phyloP scores from a whole-genome alignment of 2,113 vertebrate genomes.

The Stegostoma tigrinum region DNA sequence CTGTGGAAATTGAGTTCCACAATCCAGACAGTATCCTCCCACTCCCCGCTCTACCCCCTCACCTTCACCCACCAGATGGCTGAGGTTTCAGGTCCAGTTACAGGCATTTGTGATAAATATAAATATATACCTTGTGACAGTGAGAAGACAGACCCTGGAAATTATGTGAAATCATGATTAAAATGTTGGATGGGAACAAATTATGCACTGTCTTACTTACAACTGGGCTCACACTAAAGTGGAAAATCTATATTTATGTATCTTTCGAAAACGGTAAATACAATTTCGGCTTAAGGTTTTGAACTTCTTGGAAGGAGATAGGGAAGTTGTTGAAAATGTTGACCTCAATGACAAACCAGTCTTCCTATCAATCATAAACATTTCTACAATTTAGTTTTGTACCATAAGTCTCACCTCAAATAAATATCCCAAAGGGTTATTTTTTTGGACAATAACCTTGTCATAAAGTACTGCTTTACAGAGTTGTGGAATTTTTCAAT shows the following conservation, averaged over 20 bases:
- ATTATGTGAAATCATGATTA: neutral
- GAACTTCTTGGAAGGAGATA: neutral
- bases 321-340: neutral
- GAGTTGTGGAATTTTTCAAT: neutral
- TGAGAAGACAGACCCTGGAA: neutral
- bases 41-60: neutral
- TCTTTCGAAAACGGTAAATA: conserved; percentile 2
- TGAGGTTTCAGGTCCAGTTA: neutral
- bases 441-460: neutral
- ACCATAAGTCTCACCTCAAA: neutral
- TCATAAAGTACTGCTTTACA: neutral
- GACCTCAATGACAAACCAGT: neutral
- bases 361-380: neutral
- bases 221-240: neutral
- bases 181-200: neutral
- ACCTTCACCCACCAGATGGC: neutral
- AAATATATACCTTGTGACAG: neutral
- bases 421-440: neutral
- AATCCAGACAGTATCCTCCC: neutral
- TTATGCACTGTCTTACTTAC: neutral
- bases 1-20: neutral
- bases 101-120: neutral
- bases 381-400: neutral
- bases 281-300: neutral
- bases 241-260: neutral